These are phyloP conservation scores for Bruchidius siliquastri DNA, from an alignment of 2,888 invertebrate species.

Conservation along the genomic window DNA sequence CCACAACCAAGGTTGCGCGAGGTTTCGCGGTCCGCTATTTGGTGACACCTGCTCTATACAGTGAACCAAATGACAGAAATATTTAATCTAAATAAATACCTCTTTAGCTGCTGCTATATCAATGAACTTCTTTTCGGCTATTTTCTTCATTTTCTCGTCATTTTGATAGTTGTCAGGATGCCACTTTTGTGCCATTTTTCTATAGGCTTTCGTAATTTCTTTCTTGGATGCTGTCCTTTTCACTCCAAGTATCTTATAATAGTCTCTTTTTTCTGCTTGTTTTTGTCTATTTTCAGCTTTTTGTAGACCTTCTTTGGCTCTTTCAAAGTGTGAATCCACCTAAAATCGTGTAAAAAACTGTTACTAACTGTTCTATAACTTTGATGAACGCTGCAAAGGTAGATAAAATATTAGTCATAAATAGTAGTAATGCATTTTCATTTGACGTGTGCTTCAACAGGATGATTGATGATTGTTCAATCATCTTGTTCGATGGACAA, in stretches of 20 bases:
- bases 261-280: slow-evolving; percentile 88
- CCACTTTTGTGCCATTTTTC: slow-evolving; percentile 97
- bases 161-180: slow-evolving; percentile 92
- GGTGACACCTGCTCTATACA: too few species aligned
- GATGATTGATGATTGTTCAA: too few species aligned
- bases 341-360: neutral
- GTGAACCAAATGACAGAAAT: too few species aligned
- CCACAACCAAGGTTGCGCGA: too few species aligned
- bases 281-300: slow-evolving; percentile 89
- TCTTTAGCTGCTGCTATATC: slow-evolving; percentile 99
- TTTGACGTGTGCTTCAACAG: too few species aligned
- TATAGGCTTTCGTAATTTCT: slow-evolving; percentile 92
- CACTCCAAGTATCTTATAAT: slow-evolving; percentile 95
- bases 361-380: too few species aligned
- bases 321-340: slow-evolving; percentile 64
- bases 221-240: slow-evolving; percentile 85
- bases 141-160: slow-evolving; percentile 81
- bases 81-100: slow-evolving; percentile 53
- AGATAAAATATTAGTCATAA: too few species aligned
- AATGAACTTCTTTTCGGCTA: slow-evolving; percentile 96
- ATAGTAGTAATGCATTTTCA: too few species aligned
- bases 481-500: too few species aligned
- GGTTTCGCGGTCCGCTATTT: too few species aligned
- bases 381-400: too few species aligned
- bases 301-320: slow-evolving; percentile 85